Base-by-base conservation (phyloP, 2,888 invertebrate species). In the Acleris sparsana region DNA sequence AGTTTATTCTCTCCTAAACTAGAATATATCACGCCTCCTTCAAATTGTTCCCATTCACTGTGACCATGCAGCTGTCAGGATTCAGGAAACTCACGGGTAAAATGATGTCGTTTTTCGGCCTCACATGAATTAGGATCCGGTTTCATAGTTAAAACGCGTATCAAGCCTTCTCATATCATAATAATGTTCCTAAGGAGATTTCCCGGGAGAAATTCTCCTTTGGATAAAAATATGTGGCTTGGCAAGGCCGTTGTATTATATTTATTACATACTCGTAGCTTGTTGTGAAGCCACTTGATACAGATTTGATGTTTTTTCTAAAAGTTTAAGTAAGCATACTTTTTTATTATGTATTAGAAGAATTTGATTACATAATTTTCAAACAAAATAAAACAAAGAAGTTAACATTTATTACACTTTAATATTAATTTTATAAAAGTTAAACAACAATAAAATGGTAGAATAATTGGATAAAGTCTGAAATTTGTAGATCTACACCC, bases 171-270 rank as follows among this genome's bases (percentile, higher is more conserved):
- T 57, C 57, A 20, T 57, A 46, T 56, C 46, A 46, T 20, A 57
- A 57, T 57, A 43, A 51, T 58, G 46, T 48, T 17, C 22, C 58
- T 58, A 59, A 59, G 46, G 6, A 57, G 33, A 59, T 57, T 57
- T 57, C 57, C 57, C 46, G 9, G n/a, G 46, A 25, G 57, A 17
- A 56, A 53, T 53, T 16, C n/a, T 7, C 22, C 6, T 17, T 22
- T 57, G 46, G 9, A 57, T 46, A 57, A 57, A 52, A 46, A 55
- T 43, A 20, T 43, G 22, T 55, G 18, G 20, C 56, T 2, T 20
- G 20, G n/a, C 16, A 22, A 39, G 16, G 44, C 17, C 6, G 17
- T 46, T 16, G 46, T 46, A 46, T n/a, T n/a, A 46, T 17, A 17
- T 46, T 46, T 46, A 17, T 46, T 46, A 17, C 13, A n/a, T n/a